Percentiles rank a stretch among this genome's conserved stretches.
Evolutionary conservation across 1,140 invertebrate genomes (phyloP).

Genomic region (Adelges cooleyi): DNA sequence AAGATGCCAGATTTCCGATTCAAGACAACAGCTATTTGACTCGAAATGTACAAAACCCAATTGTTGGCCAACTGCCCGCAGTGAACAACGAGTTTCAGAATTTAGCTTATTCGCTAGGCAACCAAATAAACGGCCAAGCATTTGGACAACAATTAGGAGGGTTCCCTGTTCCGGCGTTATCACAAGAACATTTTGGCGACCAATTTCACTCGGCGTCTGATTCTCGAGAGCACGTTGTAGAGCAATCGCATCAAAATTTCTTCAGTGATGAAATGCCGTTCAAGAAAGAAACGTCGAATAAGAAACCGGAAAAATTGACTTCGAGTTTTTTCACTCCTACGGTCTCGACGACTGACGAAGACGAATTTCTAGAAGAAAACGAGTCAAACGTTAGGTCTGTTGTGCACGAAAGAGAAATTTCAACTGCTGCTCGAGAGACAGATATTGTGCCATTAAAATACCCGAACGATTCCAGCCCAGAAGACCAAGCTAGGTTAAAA

Average conservation of each 20-base stretch:
- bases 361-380: too few relatives aligned
- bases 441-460: background rate
- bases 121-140: background rate
- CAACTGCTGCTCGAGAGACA: background rate
- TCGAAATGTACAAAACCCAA: too few relatives aligned
- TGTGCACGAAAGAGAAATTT: too few relatives aligned
- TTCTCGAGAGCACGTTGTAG: background rate
- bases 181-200: background rate
- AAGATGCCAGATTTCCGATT: too few relatives aligned
- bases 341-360: too few relatives aligned
- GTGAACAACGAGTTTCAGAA: background rate
- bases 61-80: too few relatives aligned
- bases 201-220: background rate
- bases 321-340: too few relatives aligned
- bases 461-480: background rate
- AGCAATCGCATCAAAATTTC: background rate
- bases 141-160: background rate
- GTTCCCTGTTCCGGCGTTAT: background rate
- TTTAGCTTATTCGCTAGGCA: background rate
- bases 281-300: too few relatives aligned
- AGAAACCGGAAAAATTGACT: too few relatives aligned
- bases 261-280: too few relatives aligned
- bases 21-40: too few relatives aligned
- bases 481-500: constrained; percentile 9
- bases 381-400: too few relatives aligned